Percentiles rank a stretch among this genome's conserved stretches.
These are phyloP conservation scores for Telmatochromis sp. DNA, from an alignment of 2,113 vertebrate genomes.

Conservation along the genomic window DNA sequence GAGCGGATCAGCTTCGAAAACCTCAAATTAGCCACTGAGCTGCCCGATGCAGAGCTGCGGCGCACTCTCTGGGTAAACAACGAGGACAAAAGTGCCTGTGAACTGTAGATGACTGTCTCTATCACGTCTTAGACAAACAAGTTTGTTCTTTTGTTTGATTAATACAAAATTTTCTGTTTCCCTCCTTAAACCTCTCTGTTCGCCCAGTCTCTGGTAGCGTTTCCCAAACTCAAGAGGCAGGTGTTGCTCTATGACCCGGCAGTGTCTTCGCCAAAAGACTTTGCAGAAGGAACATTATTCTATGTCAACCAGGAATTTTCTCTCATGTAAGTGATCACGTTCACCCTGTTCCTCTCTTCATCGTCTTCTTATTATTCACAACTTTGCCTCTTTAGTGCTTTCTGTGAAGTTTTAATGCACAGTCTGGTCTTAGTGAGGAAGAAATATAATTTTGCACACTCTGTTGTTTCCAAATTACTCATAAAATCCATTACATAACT, in stretches of 20 bases:
- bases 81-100: background rate
- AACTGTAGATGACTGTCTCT: background rate
- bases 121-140: background rate
- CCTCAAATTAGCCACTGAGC: conserved; percentile 94
- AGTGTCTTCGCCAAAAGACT: conserved; percentile 98
- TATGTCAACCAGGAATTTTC: conserved; percentile 99
- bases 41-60: conserved; percentile 95
- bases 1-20: conserved; percentile 99
- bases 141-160: background rate
- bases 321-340: conserved; percentile 81
- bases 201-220: conserved; percentile 92
- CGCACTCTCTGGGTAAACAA: conserved; percentile 92
- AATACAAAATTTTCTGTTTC: background rate
- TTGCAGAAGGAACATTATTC: conserved; percentile 96
- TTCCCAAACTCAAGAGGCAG: conserved; percentile 98
- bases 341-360: background rate
- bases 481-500: background rate
- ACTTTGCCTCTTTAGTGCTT: background rate
- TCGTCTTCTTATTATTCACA: rapidly evolving
- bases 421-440: background rate
- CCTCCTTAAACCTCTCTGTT: background rate
- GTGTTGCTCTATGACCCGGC: conserved; percentile 93
- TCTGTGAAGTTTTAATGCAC: background rate
- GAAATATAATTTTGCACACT: background rate
- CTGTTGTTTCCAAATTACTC: background rate